Evolutionary conservation across 2,113 vertebrate species (phyloP).

Genomic region (Ammospiza nelsoni): DNA sequence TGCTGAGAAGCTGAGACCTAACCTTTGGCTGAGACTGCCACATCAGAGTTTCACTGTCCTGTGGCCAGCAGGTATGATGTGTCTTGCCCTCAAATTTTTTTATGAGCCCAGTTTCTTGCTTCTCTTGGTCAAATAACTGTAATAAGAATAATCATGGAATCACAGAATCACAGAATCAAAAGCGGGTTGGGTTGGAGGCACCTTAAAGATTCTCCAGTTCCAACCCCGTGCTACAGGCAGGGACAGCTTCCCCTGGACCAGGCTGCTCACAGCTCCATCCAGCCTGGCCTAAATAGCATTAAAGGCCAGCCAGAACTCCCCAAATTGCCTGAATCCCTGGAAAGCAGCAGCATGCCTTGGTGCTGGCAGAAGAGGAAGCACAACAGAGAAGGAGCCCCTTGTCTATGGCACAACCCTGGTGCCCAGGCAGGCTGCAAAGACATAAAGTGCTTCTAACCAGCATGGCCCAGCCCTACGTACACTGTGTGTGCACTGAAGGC

Average conservation of each 20-base stretch:
- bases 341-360: not conserved
- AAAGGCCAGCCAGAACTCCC: not conserved
- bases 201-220: not conserved
- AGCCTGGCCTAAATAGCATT: not conserved
- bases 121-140: not conserved
- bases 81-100: not conserved
- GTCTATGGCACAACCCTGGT: not conserved
- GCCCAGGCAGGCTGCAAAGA: not conserved
- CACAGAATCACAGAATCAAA: not conserved
- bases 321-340: not conserved
- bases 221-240: rapidly evolving
- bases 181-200: not conserved
- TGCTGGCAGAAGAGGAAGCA: not conserved
- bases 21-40: not conserved
- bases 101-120: not conserved
- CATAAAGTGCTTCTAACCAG: not conserved
- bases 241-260: not conserved
- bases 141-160: not conserved
- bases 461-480: rapidly evolving
- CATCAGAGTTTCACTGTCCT: not conserved
- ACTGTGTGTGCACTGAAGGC: not conserved
- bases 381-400: not conserved
- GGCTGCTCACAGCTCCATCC: not conserved
- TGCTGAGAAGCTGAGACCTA: not conserved
- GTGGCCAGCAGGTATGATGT: not conserved